These are phyloP conservation scores for Meandrina meandrites DNA, from an alignment of 92 coral and sea anemone species.

Conservation along the genomic window DNA sequence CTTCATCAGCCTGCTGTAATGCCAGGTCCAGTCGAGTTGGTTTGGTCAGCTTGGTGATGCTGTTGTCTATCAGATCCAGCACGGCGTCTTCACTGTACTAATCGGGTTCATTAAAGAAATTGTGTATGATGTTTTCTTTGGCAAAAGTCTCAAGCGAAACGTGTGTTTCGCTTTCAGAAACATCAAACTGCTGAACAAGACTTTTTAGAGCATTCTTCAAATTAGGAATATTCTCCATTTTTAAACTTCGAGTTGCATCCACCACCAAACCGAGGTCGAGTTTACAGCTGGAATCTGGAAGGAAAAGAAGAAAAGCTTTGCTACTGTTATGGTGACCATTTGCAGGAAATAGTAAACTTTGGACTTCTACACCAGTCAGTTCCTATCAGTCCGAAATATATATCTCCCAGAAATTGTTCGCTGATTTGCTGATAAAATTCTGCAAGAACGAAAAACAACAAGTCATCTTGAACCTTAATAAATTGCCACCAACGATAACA, in stretches of 20 bases:
- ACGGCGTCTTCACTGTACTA: background rate
- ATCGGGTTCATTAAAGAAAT: background rate
- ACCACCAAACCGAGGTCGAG: conserved; percentile 34
- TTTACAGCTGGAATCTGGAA: conserved; percentile 3
- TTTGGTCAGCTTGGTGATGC: background rate
- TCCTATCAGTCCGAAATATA: no score
- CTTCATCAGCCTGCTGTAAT: conserved; percentile 29
- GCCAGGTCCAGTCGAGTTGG: conserved; percentile 51
- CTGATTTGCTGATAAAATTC: no score
- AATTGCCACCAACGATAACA: no score
- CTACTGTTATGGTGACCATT: no score
- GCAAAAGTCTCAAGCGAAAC: conserved; percentile 26
- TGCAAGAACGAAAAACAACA: no score
- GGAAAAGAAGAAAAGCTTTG: no score
- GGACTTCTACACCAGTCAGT: no score
- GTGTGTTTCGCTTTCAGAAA: background rate
- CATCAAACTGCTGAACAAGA: background rate
- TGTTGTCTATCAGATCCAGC: background rate
- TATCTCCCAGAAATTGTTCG: no score
- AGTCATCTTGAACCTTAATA: no score
- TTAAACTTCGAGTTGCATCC: conserved; percentile 15
- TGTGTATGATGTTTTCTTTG: background rate
- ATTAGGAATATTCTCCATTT: background rate
- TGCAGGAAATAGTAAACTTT: no score
- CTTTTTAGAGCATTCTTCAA: background rate